Base-by-base conservation (phyloP, 2,797 vertebrate genomes). In the Eulemur coronatus region DNA sequence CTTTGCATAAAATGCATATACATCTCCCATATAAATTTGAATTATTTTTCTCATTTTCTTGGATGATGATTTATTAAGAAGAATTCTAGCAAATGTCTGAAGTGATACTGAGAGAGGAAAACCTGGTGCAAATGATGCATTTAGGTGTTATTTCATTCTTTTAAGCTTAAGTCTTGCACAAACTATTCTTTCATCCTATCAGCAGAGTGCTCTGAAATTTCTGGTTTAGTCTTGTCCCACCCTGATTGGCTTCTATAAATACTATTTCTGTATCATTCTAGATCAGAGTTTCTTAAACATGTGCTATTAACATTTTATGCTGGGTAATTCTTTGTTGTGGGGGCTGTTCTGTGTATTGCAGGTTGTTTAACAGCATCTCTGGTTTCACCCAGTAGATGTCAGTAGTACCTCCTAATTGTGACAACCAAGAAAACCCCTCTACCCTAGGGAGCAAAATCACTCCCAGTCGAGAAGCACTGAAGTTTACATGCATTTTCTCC, bases 1-100 rank as follows among this genome's bases (percentile, higher is more conserved):
- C 81, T 96, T 88, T 96, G 95, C 96, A 96, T 98, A 98, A 98
- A 98, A 97, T 95, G 89, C 57, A 26, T 75, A 43, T 97, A 79
- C 9, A 50, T 94, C 59, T 94, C 78, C 79, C 46, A 95, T 95
- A 97, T 84, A 94, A 94, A 95, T 97, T 96, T 98, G 81, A 98
- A 94, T 97, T 97, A 96, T 95, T 96, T 96, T 96, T 96, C 59
- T 89, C 4, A 0, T 43, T 97, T 79, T 93, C 96, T 97, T 97
- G 72, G 57, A 63, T 92, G 43, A 70, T 85, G 41, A 96, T 97
- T 94, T 96, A 73, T 91, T 91, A 90, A 89, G 63, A 95, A 73
- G 20, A 94, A 91, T 88, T 95, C 46, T 78, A 88, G 61, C 9
- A 92, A 93, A 89, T 24, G 88, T 94, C 63, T 88, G 33, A 75